These are phyloP conservation scores for Cladopsammia gracilis DNA, from an alignment of 64 coral and sea anemone species.

Conservation along the genomic window DNA sequence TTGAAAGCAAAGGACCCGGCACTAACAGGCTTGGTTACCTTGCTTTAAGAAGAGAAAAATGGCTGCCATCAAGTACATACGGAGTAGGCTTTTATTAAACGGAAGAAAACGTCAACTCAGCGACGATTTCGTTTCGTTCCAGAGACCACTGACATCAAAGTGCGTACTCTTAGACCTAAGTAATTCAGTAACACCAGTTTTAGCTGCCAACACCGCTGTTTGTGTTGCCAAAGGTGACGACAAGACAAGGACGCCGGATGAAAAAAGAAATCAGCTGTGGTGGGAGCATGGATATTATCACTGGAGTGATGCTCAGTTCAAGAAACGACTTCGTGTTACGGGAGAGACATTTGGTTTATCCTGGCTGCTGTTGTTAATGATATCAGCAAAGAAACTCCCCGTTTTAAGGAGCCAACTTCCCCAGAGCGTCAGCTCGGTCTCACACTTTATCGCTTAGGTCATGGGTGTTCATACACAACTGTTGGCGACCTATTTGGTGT, in stretches of 20 bases:
- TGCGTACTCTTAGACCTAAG: no score
- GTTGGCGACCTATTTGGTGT: no score
- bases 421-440: conserved; percentile 43
- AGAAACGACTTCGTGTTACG: conserved; percentile 39
- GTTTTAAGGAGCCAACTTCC: conserved; percentile 20
- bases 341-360: conserved; percentile 37
- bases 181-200: no score
- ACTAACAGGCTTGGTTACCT: no score
- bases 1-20: no score
- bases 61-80: no score
- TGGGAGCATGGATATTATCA: conserved; percentile 38
- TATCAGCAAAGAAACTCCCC: conserved; percentile 39
- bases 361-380: conserved; percentile 34
- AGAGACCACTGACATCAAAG: no score
- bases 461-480: neutral
- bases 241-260: conserved; percentile 21
- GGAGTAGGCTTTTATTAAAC: no score
- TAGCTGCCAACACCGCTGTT: neutral
- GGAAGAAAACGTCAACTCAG: no score
- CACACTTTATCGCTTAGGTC: conserved; percentile 1
- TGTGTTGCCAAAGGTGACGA: conserved; percentile 32
- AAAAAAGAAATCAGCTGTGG: conserved; percentile 20
- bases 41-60: no score
- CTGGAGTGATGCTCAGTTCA: conserved; percentile 51
- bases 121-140: no score